A percentile compares a stretch with the other conserved stretches of the same genome.
Evolutionary conservation across 2,888 invertebrate species (phyloP).

Genomic region (Sussaba pulchella): DNA sequence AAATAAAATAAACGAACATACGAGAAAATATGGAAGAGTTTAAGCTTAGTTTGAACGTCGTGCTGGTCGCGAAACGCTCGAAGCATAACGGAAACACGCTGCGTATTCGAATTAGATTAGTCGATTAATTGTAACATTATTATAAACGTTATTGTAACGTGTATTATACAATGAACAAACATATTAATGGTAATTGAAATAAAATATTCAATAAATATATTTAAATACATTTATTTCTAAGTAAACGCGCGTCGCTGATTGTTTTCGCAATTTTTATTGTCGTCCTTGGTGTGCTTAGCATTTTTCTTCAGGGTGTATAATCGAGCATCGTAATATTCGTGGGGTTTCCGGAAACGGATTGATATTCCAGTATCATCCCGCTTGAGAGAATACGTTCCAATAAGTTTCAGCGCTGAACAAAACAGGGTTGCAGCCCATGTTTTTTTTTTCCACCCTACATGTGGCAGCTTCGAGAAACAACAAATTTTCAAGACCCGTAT

Average conservation of each 20-base stretch:
- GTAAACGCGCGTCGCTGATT: slow-evolving; percentile 58
- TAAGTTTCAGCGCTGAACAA: too few relatives aligned
- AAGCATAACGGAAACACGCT: slow-evolving; percentile 48
- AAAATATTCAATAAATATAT: slow-evolving; percentile 70
- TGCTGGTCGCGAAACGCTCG: slow-evolving; percentile 68
- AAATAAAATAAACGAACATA: slow-evolving; percentile 6
- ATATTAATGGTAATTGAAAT: slow-evolving; percentile 70
- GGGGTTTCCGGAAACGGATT: too few relatives aligned
- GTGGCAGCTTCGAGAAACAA: too few relatives aligned
- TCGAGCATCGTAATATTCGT: too few relatives aligned
- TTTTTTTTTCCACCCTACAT: too few relatives aligned
- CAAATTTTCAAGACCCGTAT: too few relatives aligned
- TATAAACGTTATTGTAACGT: slow-evolving; percentile 64
- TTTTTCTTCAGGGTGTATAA: slow-evolving; percentile 9
- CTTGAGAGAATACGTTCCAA: too few relatives aligned
- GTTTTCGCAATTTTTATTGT: slow-evolving; percentile 16
- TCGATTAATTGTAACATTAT: slow-evolving; percentile 61
- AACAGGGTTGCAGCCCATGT: too few relatives aligned
- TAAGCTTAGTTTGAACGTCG: slow-evolving; percentile 56
- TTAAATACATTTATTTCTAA: slow-evolving; percentile 70
- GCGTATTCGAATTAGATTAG: slow-evolving; percentile 60
- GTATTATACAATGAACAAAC: slow-evolving; percentile 66
- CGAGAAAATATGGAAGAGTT: slow-evolving; percentile 45
- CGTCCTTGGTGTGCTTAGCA: not conserved
- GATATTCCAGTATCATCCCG: too few relatives aligned